Percentiles rank a stretch among this genome's conserved stretches.
Evolutionary conservation across 1,140 invertebrate species (phyloP).

Genomic region (Dinothrombium tinctorium): DNA sequence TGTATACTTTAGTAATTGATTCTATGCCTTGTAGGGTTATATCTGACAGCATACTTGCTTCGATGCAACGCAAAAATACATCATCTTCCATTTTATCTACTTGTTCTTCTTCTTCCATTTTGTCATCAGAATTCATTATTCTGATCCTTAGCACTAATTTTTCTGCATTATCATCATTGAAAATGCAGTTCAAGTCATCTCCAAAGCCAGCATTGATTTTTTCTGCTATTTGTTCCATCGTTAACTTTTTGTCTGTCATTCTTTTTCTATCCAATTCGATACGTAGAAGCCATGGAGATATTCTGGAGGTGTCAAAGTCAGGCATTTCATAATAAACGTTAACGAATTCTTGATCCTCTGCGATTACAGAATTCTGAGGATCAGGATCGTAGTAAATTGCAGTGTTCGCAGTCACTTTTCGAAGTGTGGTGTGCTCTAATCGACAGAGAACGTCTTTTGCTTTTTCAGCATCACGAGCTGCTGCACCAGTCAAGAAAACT

Average conservation of each 20-base stretch:
- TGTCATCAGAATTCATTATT: constrained; percentile 93
- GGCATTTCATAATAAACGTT: constrained; percentile 99
- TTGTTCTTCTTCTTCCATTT: constrained; percentile 67
- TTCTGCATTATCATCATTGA: constrained; percentile 98
- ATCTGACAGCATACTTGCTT: constrained; percentile 94
- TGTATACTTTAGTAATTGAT: constrained; percentile 66
- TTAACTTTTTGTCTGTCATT: constrained; percentile 98
- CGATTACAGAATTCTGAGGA: constrained; percentile 90
- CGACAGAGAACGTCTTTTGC: constrained; percentile 91
- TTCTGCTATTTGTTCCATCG: constrained; percentile 99
- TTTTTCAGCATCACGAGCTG: constrained; percentile 91
- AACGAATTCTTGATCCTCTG: constrained; percentile 98
- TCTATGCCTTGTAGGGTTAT: constrained; percentile 76
- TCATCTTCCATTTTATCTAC: constrained; percentile 99
- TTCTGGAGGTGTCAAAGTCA: constrained; percentile 88
- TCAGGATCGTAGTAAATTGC: constrained; percentile 99
- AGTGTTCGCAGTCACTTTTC: constrained; percentile 91
- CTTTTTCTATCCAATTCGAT: constrained; percentile 93
- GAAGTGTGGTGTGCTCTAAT: constrained; percentile 85
- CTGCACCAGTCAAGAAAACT: constrained; percentile 81
- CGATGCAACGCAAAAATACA: constrained; percentile 92
- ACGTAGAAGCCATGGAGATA: constrained; percentile 91
- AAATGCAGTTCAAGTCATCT: constrained; percentile 96
- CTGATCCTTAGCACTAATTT: constrained; percentile 93
- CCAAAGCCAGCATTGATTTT: constrained; percentile 98